Evolutionary conservation across 2,797 vertebrate genomes (phyloP).

Genomic region (Acanthurus tractus): DNA sequence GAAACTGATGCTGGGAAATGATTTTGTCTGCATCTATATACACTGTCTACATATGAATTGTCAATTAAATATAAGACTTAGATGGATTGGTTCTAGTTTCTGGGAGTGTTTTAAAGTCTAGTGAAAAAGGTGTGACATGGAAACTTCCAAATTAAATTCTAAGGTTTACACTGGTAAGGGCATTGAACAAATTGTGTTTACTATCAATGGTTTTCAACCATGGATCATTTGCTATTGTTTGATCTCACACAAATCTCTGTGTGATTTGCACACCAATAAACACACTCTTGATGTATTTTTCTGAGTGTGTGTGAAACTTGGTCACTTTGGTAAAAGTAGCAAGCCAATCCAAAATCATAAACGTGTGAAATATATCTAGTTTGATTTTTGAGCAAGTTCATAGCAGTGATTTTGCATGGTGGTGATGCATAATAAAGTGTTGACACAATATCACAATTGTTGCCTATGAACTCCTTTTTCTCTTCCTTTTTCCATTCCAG

Average conservation of each 20-base stretch:
- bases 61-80: conserved; percentile 30
- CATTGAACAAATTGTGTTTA: conserved; percentile 64
- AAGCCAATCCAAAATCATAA: conserved; percentile 79
- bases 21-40: conserved; percentile 38
- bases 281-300: conserved; percentile 60
- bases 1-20: conserved; percentile 38
- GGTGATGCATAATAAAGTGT: conserved; percentile 86
- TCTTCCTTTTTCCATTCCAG: conserved; percentile 72
- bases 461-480: conserved; percentile 69
- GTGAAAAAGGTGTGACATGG: conserved; percentile 15
- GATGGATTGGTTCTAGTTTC: conserved; percentile 37
- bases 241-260: conserved; percentile 44
- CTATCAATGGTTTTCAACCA: conserved; percentile 48
- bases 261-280: conserved; percentile 57
- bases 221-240: conserved; percentile 51
- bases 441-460: conserved; percentile 79
- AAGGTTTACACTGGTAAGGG: conserved; percentile 57
- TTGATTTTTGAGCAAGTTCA: conserved; percentile 80
- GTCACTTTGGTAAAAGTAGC: conserved; percentile 68
- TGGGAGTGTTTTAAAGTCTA: conserved; percentile 36
- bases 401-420: conserved; percentile 84
- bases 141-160: conserved; percentile 44
- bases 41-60: conserved; percentile 31
- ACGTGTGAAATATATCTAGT: conserved; percentile 81
- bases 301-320: conserved; percentile 61